Evolutionary conservation across 2,888 invertebrate species (phyloP).

Genomic region (Sthenelais limicola): DNA sequence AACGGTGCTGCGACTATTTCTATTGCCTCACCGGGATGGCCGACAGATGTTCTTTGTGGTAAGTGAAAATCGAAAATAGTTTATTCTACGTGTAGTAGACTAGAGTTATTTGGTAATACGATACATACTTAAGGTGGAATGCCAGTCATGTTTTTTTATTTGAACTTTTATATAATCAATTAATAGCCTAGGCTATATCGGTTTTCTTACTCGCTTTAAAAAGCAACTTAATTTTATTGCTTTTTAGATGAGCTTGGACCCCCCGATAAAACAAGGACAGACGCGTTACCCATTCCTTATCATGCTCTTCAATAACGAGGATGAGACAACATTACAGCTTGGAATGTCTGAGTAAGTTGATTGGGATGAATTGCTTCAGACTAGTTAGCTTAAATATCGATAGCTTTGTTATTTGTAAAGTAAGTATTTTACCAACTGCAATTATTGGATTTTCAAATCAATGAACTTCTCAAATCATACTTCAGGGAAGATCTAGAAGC

Average conservation of each 20-base stretch:
- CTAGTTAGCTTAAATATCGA: too few species aligned
- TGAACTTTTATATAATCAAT: too few species aligned
- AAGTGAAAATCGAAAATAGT: conserved; percentile 60
- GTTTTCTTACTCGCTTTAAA: neutral
- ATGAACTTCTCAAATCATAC: too few species aligned
- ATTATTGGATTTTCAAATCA: too few species aligned
- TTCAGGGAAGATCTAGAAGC: conserved; percentile 88
- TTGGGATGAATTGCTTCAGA: too few species aligned
- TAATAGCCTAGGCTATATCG: neutral
- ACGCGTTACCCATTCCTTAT: conserved; percentile 98
- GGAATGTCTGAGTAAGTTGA: conserved; percentile 88
- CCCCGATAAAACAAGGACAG: conserved; percentile 99
- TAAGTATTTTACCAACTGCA: too few species aligned
- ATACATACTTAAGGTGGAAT: too few species aligned
- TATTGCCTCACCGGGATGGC: conserved; percentile 97
- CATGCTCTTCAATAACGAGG: conserved; percentile 93
- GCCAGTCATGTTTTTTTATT: too few species aligned
- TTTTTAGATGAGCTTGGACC: conserved; percentile 86
- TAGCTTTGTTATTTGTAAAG: too few species aligned
- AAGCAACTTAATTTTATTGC: neutral
- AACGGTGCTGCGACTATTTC: conserved; percentile 92
- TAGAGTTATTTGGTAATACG: too few species aligned
- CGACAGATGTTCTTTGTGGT: conserved; percentile 98
- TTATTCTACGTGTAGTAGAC: too few species aligned
- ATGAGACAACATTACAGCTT: conserved; percentile 91